phyloP scores from a whole-genome alignment of 1,140 invertebrate genomes.

The Leptonema lineaticorne region DNA sequence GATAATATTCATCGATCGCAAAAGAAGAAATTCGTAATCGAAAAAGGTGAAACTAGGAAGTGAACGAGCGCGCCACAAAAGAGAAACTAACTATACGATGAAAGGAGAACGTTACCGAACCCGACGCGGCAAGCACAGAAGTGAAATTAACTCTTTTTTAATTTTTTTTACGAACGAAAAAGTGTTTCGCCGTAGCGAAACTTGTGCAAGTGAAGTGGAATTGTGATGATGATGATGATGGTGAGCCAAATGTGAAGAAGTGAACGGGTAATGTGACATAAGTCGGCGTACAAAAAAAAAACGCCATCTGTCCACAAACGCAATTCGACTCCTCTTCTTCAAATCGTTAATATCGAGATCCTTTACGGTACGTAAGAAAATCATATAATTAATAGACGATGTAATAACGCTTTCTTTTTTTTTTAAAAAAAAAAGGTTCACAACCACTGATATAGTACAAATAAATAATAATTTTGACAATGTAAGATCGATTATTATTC shows the following conservation, averaged over 20 bases:
- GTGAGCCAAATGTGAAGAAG: too few species aligned
- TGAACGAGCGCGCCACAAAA: slow-evolving; percentile 30
- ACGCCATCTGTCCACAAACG: background rate
- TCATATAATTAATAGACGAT: too few species aligned
- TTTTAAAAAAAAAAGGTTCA: background rate
- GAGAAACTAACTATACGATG: slow-evolving; percentile 33
- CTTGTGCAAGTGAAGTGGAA: background rate
- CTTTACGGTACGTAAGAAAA: too few species aligned
- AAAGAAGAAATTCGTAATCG: slow-evolving; percentile 21
- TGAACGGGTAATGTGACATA: slow-evolving; percentile 20
- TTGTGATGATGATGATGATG: too few species aligned
- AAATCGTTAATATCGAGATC: too few species aligned
- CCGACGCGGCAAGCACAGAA: slow-evolving; percentile 9
- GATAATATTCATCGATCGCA: background rate
- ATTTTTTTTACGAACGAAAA: slow-evolving; percentile 28
- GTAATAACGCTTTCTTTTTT: too few species aligned
- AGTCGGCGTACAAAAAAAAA: slow-evolving; percentile 14
- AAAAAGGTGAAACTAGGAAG: slow-evolving; percentile 35
- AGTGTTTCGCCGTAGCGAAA: slow-evolving; percentile 18
- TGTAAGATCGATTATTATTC: too few species aligned
- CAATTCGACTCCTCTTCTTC: too few species aligned
- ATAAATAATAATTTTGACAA: too few species aligned
- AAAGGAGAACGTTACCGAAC: slow-evolving; percentile 35
- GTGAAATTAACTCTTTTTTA: slow-evolving; percentile 29
- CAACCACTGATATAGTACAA: background rate